Base-by-base conservation (phyloP, 2,888 invertebrate species). In the Machimus rusticus region DNA sequence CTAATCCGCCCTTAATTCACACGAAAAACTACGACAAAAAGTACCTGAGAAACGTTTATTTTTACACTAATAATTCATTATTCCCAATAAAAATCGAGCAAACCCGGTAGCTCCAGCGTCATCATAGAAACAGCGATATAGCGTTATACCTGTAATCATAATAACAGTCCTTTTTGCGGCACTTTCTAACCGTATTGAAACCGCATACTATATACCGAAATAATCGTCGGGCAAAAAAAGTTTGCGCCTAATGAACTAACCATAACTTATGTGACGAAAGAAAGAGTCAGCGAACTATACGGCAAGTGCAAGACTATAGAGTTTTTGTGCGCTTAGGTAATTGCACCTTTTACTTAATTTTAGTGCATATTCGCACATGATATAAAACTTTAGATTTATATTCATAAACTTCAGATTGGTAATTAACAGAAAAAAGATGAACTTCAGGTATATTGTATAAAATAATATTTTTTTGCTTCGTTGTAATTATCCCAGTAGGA, bases 161-260 rank as follows among this genome's bases (percentile, higher is more conserved):
- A 81, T 55, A 81, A 51, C 31, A 28, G 55, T 9, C 81, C 51
- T 37, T 51, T 31, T 39, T 39, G 46, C 79, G 79, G 2, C 28
- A 14, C 51, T 43, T 88, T 89, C n/a, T 89, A 90, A 88, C 89
- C 89, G 88, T 90, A 90, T 82, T 89, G 89, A 89, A 90, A 90
- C 76, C 89, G 89, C 87, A 90, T 87, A 87, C 88, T 89, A 86
- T 90, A 89, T 86, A 89, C 87, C 85, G 89, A 88, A 86, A 87
- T 88, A 88, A 88, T 88, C 85, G 86, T 88, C 81, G 87, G 84
- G 82, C 87, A 87, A 87, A 86, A 87, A 88, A 55, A 23, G 28
- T 55, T 19, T 31, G 81, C 46, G 55, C n/a, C 81, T 28, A 51
- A 46, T 51, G 51, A 23, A 51, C 55, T 81, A 31, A 51, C 31